Conservation (phyloP, 2,888 invertebrate genomes). For the Abscondita cerata region DNA sequence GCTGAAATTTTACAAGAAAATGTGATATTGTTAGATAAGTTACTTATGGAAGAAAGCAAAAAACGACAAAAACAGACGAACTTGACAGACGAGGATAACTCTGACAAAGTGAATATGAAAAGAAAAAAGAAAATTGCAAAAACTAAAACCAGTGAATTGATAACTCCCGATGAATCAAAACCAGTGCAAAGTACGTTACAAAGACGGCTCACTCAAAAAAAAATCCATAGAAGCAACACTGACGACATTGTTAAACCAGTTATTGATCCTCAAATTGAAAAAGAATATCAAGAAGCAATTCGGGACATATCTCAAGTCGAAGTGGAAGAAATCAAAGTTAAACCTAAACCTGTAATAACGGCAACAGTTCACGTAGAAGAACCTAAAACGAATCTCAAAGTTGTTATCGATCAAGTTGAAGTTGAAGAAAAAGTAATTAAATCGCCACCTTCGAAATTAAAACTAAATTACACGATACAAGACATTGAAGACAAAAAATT, state of each 20-base stretch:
- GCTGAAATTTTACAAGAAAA: slow-evolving; percentile 66
- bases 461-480: slow-evolving; percentile 26
- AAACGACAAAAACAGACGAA: slow-evolving; percentile 57
- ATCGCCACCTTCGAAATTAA: slow-evolving; percentile 19
- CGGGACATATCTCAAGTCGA: slow-evolving; percentile 58
- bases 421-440: slow-evolving; percentile 19
- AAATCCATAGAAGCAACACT: slow-evolving; percentile 37
- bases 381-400: slow-evolving; percentile 60
- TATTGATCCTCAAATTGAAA: slow-evolving; percentile 7
- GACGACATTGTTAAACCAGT: not conserved
- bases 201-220: slow-evolving; percentile 44
- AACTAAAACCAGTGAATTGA: slow-evolving; percentile 42
- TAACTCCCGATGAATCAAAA: not conserved
- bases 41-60: slow-evolving; percentile 64
- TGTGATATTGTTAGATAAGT: slow-evolving; percentile 62
- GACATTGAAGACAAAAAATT: slow-evolving; percentile 16
- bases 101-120: slow-evolving; percentile 44
- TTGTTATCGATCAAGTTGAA: slow-evolving; percentile 61
- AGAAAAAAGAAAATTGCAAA: slow-evolving; percentile 50
- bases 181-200: slow-evolving; percentile 14
- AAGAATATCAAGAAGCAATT: slow-evolving; percentile 43
- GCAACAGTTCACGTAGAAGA: slow-evolving; percentile 63
- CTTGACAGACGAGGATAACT: slow-evolving; percentile 40
- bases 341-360: slow-evolving; percentile 64
- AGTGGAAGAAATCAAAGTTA: slow-evolving; percentile 60